Conservation (phyloP, 2,888 invertebrate genomes). For the Philhelius pedissequus region DNA sequence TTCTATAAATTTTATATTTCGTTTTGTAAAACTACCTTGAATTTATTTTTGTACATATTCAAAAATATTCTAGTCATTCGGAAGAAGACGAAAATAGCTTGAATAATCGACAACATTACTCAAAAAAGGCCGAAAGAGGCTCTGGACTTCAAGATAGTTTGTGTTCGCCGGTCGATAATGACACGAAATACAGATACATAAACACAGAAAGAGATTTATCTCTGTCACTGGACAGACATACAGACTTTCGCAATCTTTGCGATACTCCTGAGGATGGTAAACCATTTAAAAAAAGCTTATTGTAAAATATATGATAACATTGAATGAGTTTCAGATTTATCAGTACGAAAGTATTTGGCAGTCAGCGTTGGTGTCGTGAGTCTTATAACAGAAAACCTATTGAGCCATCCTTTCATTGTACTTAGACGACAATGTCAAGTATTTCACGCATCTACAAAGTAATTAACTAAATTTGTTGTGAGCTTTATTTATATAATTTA, state of each 20-base stretch:
- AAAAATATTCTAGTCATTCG: conserved; percentile 24
- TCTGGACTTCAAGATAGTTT: conserved; percentile 72
- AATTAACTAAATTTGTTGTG: neutral
- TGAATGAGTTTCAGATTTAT: conserved; percentile 78
- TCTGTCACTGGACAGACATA: conserved; percentile 75
- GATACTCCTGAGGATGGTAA: conserved; percentile 78
- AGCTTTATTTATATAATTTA: neutral
- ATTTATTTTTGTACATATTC: neutral
- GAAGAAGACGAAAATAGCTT: conserved; percentile 51
- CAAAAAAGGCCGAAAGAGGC: conserved; percentile 26
- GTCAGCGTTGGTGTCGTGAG: conserved; percentile 90
- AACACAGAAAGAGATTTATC: conserved; percentile 76
- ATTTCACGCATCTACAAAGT: conserved; percentile 78
- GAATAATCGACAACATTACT: conserved; percentile 52
- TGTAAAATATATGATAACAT: neutral
- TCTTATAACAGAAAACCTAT: conserved; percentile 91
- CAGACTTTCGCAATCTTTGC: conserved; percentile 74
- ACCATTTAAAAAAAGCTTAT: neutral
- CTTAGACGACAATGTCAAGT: conserved; percentile 96
- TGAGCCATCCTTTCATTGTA: conserved; percentile 96
- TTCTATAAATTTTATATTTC: neutral
- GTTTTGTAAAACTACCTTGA: neutral
- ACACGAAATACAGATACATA: conserved; percentile 73
- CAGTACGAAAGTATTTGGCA: conserved; percentile 85
- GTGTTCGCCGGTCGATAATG: conserved; percentile 68